These are phyloP conservation scores for Dicranocentrus wangi DNA, from an alignment of 2,888 invertebrate species.

Conservation along the genomic window DNA sequence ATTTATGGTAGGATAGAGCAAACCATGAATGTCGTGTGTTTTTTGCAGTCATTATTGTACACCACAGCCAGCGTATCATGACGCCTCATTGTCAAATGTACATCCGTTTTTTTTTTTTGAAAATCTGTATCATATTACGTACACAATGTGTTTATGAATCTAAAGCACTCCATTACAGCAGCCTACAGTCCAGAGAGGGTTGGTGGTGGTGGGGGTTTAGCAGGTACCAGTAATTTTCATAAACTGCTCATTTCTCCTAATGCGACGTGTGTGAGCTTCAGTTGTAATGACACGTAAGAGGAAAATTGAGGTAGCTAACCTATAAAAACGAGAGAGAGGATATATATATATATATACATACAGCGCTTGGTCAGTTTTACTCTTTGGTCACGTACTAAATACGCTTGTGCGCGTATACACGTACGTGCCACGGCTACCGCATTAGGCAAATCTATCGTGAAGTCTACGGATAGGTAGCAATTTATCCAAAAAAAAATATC, in stretches of 20 bases:
- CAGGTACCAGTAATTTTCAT: conserved; percentile 50
- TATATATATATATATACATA: too few species aligned
- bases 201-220: conserved; percentile 12
- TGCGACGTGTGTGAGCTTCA: conserved; percentile 60
- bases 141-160: too few species aligned
- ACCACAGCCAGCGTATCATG: conserved; percentile 1
- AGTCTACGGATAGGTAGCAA: conserved; percentile 15
- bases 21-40: conserved; percentile 6
- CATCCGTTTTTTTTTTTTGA: not conserved
- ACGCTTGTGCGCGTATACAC: not conserved
- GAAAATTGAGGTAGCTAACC: conserved; percentile 32
- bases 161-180: not conserved
- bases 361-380: conserved; percentile 35
- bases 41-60: conserved; percentile 37
- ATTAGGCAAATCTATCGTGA: conserved; percentile 7
- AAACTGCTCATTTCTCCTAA: conserved; percentile 49
- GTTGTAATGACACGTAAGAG: conserved; percentile 35
- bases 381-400: conserved; percentile 56
- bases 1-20: not conserved
- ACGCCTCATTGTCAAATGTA: not conserved
- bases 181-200: conserved; percentile 34
- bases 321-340: conserved; percentile 31
- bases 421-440: conserved; percentile 50
- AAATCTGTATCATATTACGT: not conserved
- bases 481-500: conserved; percentile 44